A percentile compares a stretch with the other conserved stretches of the same genome.
Evolutionary conservation across 2,888 invertebrate genomes (phyloP).

Genomic region (Eretmocerus hayati): DNA sequence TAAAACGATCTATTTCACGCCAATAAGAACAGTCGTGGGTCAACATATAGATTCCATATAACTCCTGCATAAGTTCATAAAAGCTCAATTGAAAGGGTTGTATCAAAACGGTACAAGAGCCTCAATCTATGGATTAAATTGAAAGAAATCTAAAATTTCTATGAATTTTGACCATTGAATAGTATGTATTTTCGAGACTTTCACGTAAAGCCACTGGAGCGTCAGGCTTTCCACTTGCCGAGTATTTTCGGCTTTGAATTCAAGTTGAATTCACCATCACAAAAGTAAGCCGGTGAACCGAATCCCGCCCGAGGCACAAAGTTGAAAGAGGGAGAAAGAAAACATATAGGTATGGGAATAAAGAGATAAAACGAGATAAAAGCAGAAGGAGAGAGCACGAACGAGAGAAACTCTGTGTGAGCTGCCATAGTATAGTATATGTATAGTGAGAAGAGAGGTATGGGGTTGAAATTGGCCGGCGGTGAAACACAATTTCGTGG

Average conservation of each 20-base stretch:
- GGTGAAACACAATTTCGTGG: constrained; percentile 40
- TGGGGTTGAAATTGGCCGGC: constrained; percentile 37
- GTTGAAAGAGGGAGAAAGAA: constrained; percentile 1
- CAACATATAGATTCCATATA: constrained; percentile 42
- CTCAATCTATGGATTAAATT: too few species aligned
- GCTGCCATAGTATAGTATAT: too few species aligned
- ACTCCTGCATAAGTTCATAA: constrained; percentile 33
- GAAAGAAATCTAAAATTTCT: too few species aligned
- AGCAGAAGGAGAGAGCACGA: constrained; percentile 18
- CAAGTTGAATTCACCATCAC: constrained; percentile 29
- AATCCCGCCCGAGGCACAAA: constrained; percentile 28
- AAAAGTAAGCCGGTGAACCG: constrained; percentile 36
- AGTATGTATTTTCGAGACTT: too few species aligned
- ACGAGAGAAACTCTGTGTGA: too few species aligned
- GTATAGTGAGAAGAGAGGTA: too few species aligned
- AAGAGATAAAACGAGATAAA: too few species aligned
- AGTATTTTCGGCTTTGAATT: constrained; percentile 41
- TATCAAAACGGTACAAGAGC: constrained; percentile 41
- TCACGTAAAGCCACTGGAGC: constrained; percentile 5
- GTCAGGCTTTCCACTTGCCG: constrained; percentile 28
- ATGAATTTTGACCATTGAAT: too few species aligned
- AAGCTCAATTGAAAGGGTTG: not conserved
- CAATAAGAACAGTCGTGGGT: constrained; percentile 39
- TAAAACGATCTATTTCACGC: constrained; percentile 44
- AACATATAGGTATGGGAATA: too few species aligned